Conservation (phyloP, 2,113 vertebrate genomes). For the Myxocyprinus asiaticus region DNA sequence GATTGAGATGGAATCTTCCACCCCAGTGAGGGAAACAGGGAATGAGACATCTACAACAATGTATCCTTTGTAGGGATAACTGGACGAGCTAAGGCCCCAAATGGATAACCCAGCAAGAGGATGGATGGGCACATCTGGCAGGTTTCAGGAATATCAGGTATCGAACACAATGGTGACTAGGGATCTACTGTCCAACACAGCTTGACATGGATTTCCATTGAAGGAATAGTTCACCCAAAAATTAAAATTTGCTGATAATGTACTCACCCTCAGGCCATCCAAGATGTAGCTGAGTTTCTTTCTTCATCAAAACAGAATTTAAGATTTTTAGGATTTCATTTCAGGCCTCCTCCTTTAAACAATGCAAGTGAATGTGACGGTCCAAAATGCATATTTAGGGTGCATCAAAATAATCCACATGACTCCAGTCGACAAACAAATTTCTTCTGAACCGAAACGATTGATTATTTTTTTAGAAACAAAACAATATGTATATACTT, state of each 20-base stretch:
- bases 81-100: constrained; percentile 41
- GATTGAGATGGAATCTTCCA: not conserved
- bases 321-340: no score
- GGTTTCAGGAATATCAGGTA: not conserved
- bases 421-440: no score
- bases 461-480: no score
- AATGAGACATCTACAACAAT: not conserved
- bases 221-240: not conserved
- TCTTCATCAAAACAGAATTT: no score
- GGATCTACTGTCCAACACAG: not conserved
- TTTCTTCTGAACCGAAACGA: no score
- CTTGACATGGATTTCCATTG: not conserved
- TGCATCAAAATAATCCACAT: no score
- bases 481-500: no score
- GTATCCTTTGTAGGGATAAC: constrained; percentile 39
- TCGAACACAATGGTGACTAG: constrained; percentile 2
- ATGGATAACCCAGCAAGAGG: constrained; percentile 22
- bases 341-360: no score
- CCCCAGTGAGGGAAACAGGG: not conserved
- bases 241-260: not conserved
- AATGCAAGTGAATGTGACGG: no score
- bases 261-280: no score
- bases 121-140: not conserved
- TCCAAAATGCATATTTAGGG: no score
- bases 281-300: no score